Conservation (phyloP, 2,888 invertebrate species). For the Podabrus alpinus region DNA sequence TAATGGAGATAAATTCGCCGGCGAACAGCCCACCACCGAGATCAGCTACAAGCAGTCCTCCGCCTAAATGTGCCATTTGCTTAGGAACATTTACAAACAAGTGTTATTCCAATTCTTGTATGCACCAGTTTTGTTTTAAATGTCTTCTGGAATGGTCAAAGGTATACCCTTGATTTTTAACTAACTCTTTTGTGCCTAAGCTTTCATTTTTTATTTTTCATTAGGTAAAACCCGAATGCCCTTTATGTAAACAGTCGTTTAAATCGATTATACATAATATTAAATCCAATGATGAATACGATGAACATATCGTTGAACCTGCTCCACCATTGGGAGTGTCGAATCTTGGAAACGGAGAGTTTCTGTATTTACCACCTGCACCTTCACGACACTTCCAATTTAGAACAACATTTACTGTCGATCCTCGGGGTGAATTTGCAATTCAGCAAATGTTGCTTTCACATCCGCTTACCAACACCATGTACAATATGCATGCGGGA, state of each 20-base stretch:
- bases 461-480: conserved; percentile 47
- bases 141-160: conserved; percentile 94
- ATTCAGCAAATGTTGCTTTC: conserved; percentile 63
- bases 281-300: conserved; percentile 83
- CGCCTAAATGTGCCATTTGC: conserved; percentile 92
- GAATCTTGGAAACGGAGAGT: conserved; percentile 42
- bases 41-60: conserved; percentile 59
- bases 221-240: conserved; percentile 91
- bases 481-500: conserved; percentile 14
- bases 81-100: conserved; percentile 84
- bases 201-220: conserved; percentile 19
- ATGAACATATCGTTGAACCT: conserved; percentile 69
- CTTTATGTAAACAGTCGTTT: conserved; percentile 91
- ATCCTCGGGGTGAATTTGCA: conserved; percentile 63
- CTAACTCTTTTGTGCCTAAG: neutral
- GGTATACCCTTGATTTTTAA: conserved; percentile 54
- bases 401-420: conserved; percentile 72
- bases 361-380: conserved; percentile 43
- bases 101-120: conserved; percentile 89
- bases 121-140: conserved; percentile 92
- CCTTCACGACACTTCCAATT: conserved; percentile 53
- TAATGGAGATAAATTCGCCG: conserved; percentile 16
- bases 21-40: conserved; percentile 7
- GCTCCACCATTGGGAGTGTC: conserved; percentile 43
- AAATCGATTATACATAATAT: conserved; percentile 92